Base-by-base conservation (phyloP, 2,797 vertebrate species). In the Lacerta agilis region DNA sequence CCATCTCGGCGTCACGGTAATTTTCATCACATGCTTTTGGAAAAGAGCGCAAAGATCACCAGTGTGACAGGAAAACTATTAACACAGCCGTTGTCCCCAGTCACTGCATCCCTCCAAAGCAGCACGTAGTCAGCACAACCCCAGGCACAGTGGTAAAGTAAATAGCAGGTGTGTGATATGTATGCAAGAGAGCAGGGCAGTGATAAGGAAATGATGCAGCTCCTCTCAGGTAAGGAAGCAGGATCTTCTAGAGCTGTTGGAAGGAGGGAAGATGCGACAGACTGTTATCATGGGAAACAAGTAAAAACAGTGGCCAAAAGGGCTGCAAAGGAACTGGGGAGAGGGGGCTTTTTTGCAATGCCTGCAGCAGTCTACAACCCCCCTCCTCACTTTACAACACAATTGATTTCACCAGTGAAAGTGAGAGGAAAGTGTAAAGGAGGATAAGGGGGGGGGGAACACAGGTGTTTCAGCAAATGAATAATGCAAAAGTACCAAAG, bases 371-470 rank as follows among this genome's bases (percentile, higher is more conserved):
- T 82, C 89, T 61, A 80, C 67, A n/a, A 13, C 17, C 13, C 20
- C 82, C 86, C 89, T 7, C 43, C 33, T 20, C 87, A 89, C 88
- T 8, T 83, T 87, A 87, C 87, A 84, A 61, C 89, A 86, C 91
- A 71, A 13, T 41, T 5, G 18, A 20, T 5, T n/a, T 23, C 38
- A 29, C 29, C 72, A 43, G 61, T 55, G 75, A n/a, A 43, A 36
- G 77, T 7, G 5, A 2, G 25, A 79, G 1, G 8, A n/a, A 11
- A 5, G 41, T 9, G 27, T 38, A 71, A 43, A 41, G 23, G 69
- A 58, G 43, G 17, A 15, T 1, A 8, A 38, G 23, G 64, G 23
- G 64, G 20, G 15, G 64, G 23, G 64, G 13, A 43, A 29, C 9
- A 27, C 0, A 49, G 49, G 49, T 7, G 20, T 69, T 18, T 29